Percentiles rank a stretch among this genome's conserved stretches.
These are phyloP conservation scores for Agrochola lota DNA, from an alignment of 2,888 invertebrate species.

Conservation along the genomic window DNA sequence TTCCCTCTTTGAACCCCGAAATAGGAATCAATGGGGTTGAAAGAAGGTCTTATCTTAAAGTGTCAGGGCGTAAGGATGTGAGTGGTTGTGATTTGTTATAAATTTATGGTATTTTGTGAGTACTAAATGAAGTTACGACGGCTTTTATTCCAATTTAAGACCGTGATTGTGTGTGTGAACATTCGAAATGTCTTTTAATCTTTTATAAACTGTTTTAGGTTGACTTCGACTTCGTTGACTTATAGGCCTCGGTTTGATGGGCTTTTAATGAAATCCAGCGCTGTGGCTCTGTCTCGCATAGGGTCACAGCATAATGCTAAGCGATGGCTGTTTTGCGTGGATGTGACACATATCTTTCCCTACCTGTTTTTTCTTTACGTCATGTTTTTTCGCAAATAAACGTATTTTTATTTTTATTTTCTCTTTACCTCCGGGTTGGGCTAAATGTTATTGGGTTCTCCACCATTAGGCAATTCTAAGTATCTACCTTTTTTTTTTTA, in stretches of 20 bases:
- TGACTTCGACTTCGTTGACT: no score
- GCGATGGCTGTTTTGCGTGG: no score
- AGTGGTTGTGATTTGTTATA: slow-evolving; percentile 14
- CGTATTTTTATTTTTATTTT: no score
- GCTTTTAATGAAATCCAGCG: no score
- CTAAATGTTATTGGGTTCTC: not conserved
- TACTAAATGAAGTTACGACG: not conserved
- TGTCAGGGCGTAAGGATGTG: not conserved
- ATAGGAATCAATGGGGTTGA: slow-evolving; percentile 43
- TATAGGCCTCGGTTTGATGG: no score
- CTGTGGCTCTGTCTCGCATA: no score
- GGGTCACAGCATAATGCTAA: no score
- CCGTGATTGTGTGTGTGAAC: not conserved
- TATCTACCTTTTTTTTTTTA: no score
- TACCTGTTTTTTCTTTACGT: no score
- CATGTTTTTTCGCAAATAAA: no score
- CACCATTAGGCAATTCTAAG: not conserved
- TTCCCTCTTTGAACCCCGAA: slow-evolving; percentile 46
- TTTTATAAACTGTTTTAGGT: not conserved
- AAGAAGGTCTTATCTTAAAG: slow-evolving; percentile 39
- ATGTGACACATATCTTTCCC: no score
- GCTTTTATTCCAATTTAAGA: not conserved
- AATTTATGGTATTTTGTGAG: not conserved
- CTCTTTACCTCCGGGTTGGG: not conserved
- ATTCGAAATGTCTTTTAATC: not conserved